Base-by-base conservation (phyloP, 2,888 invertebrate genomes). In the Lasioglossum vierecki region DNA sequence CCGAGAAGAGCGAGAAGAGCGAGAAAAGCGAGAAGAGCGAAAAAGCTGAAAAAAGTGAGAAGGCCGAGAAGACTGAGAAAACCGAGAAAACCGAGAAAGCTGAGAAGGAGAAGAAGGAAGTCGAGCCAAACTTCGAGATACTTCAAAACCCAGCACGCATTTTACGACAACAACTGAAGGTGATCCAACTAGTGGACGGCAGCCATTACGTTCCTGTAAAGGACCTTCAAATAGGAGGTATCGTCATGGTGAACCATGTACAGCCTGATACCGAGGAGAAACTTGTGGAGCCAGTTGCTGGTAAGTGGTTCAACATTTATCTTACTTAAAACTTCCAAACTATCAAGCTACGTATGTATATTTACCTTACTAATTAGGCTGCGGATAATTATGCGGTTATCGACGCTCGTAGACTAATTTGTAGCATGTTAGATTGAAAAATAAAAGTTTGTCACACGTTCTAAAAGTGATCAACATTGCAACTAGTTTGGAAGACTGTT, bases 81-180 rank as follows among this genome's bases (percentile, higher is more conserved):
- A 91, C 93, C 88, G 88, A 96, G 30, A 92, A 94, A 57, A 94
- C 93, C 71, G 96, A 96, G 86, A 94, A 95, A 82, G 93, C 94
- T 18, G 94, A 95, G 75, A 95, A 95, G 86, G 96, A 96, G 82
- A 96, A 96, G 83, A 96, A 96, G 93, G 99, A 99, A 94, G 97
- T 98, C 0, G 99, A 99, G 94, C 98, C 99, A 0, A 97, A 95
- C 87, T 99, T 98, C 95, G 99, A 99, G 95, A 97, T 99, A 88
- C 95, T 99, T 71, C 97, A 97, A 92, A 99, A 99, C 96, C 99
- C 99, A 0, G 99, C 99, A 0, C 97, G 99, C 80, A 97, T 98
- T 1, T 97, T 99, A 96, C 97, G 99, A 88, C 98, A 98, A 93
- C 99, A 99, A 94, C 94, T 98, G 68, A 98, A 98, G 93, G 96